Base-by-base conservation (phyloP, 2,888 invertebrate genomes). In the Opisthograptis luteolata region DNA sequence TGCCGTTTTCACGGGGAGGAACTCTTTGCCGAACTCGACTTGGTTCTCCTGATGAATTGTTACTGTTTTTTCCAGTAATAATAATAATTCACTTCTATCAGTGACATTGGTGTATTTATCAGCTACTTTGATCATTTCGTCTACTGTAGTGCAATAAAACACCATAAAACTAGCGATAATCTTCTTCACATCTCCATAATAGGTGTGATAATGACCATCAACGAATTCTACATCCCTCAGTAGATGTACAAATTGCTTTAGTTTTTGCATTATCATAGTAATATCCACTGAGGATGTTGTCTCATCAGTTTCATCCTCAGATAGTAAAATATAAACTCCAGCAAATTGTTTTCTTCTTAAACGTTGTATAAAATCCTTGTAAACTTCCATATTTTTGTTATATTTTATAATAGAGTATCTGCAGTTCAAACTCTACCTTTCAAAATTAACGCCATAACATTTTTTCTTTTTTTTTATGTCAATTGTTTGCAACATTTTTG, bases 161-260 rank as follows among this genome's bases (percentile, higher is more conserved):
- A 53, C 61, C 1, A 77, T 47, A 52, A 81, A 87, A 30, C 76
- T 72, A 3, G 58, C 64, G 0, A 86, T 48, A 1, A 78, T 58
- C 14, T 55, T 62, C 56, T 81, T 85, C 2, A 87, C 47, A 34
- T 80, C 66, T 0, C 81, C 81, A 35, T 81, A 87, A 54, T 76
- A 84, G 0, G 62, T 56, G 37, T 79, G 71, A 30, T 81, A 76
- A 0, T 45, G 50, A 2, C 68, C 74, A 49, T 79, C 78, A 36
- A 62, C 58, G n/a, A 73, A 74, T 49, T 72, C 60, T 6, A 79
- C 49, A 7, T 60, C 20, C 7, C 57, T 20, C 10, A 86, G 36
- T 14, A 68, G 54, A 8, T 39, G 53, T 1, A 87, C 52, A 34
- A 73, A 81, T 14, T 61, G 46, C 32, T 59, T 68, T 1, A 85